Conservation (phyloP, 2,797 vertebrate species). For the Pelochelys cantorii region DNA sequence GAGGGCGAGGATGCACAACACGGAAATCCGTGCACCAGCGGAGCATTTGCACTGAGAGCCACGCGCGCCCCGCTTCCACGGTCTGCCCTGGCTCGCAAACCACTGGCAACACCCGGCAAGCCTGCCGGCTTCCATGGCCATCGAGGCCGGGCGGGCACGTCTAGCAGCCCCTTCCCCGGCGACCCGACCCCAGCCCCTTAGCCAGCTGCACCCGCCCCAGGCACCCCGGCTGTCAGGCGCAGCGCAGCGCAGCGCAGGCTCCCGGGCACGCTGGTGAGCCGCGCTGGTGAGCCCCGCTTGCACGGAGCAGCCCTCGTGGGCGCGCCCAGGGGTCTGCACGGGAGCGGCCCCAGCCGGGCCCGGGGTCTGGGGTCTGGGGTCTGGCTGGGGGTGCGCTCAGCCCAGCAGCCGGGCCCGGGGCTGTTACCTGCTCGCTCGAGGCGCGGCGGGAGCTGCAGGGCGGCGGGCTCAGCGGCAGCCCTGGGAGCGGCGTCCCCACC, state of each 20-base stretch:
- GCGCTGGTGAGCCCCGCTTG: neutral
- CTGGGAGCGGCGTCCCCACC: constrained; percentile 87
- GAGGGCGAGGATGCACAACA: too few species aligned
- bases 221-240: too few species aligned
- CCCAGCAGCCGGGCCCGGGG: too few species aligned
- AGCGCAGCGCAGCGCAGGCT: neutral
- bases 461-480: constrained; percentile 65
- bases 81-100: neutral
- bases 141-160: too few species aligned
- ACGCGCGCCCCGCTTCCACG: fast-evolving
- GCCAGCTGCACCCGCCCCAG: too few species aligned
- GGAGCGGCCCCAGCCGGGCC: constrained; percentile 25
- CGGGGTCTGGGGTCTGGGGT: constrained; percentile 15
- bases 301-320: neutral
- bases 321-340: neutral
- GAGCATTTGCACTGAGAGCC: neutral
- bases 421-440: neutral
- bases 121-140: too few species aligned
- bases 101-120: too few species aligned
- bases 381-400: too few species aligned
- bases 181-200: too few species aligned
- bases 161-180: too few species aligned
- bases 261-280: neutral
- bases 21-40: fast-evolving
- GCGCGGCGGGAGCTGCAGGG: neutral